Conservation (phyloP, 2,888 invertebrate species). For the Lithosia quadra region DNA sequence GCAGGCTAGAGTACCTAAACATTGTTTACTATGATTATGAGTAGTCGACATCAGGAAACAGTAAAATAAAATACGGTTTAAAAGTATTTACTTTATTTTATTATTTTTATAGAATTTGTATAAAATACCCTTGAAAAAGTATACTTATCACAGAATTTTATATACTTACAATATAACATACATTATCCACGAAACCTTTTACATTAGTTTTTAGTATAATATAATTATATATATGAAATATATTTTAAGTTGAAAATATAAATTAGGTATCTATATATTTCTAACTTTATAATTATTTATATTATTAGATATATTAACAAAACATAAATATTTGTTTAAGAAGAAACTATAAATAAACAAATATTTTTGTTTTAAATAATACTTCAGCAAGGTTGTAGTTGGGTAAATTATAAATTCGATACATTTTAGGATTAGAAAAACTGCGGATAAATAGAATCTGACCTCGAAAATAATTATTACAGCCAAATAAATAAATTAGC, state of each 20-base stretch:
- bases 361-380: neutral
- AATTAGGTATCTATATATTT: too few species aligned
- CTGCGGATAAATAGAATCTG: neutral
- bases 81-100: slow-evolving; percentile 3
- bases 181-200: neutral
- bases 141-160: slow-evolving; percentile 57
- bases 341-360: neutral
- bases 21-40: neutral
- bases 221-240: neutral
- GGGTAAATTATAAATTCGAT: slow-evolving; percentile 4
- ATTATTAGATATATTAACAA: neutral
- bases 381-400: neutral
- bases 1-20: too few species aligned
- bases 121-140: slow-evolving; percentile 46
- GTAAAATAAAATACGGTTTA: neutral
- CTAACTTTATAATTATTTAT: neutral
- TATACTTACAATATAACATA: slow-evolving; percentile 24
- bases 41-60: neutral
- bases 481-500: slow-evolving; percentile 4
- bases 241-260: neutral
- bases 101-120: slow-evolving; percentile 34
- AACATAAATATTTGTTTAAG: neutral
- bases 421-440: neutral
- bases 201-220: slow-evolving; percentile 4
- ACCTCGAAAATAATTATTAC: neutral